These are phyloP conservation scores for Eristalis arbustorum DNA, from an alignment of 2,888 invertebrate genomes.

Conservation along the genomic window DNA sequence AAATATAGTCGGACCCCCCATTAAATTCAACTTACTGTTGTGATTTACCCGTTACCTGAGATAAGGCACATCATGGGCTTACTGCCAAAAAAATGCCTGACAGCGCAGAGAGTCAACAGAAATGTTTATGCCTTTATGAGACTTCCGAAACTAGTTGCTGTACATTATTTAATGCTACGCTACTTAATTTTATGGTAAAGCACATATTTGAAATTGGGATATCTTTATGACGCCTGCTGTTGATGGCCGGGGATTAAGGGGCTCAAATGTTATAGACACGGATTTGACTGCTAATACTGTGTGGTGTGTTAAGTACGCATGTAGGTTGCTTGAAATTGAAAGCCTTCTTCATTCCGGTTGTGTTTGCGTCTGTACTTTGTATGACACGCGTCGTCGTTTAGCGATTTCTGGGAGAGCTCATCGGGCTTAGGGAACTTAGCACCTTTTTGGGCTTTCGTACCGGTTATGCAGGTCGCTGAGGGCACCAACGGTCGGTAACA, in stretches of 20 bases:
- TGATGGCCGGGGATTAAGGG: background rate
- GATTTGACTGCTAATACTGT: background rate
- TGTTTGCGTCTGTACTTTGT: background rate
- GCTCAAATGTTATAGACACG: background rate
- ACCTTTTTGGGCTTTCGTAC: too few species aligned
- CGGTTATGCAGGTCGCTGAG: too few species aligned
- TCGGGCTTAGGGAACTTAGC: too few species aligned
- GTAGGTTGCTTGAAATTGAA: too few species aligned
- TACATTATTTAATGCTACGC: background rate
- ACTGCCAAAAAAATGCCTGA: conserved; percentile 1
- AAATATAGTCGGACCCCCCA: background rate
- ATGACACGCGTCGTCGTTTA: too few species aligned
- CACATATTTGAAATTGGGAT: background rate
- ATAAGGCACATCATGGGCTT: background rate
- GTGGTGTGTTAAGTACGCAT: background rate
- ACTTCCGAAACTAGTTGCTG: background rate
- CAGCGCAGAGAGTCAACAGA: conserved; percentile 2
- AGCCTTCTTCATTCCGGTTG: too few species aligned
- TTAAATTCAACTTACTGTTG: background rate
- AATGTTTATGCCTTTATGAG: conserved; percentile 20
- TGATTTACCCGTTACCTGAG: background rate
- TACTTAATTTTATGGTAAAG: conserved; percentile 7
- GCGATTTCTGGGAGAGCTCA: too few species aligned
- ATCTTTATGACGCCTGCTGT: background rate
- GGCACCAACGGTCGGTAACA: too few species aligned